phyloP scores from a whole-genome alignment of 2,888 invertebrate genomes.

The Agonum fuliginosum region DNA sequence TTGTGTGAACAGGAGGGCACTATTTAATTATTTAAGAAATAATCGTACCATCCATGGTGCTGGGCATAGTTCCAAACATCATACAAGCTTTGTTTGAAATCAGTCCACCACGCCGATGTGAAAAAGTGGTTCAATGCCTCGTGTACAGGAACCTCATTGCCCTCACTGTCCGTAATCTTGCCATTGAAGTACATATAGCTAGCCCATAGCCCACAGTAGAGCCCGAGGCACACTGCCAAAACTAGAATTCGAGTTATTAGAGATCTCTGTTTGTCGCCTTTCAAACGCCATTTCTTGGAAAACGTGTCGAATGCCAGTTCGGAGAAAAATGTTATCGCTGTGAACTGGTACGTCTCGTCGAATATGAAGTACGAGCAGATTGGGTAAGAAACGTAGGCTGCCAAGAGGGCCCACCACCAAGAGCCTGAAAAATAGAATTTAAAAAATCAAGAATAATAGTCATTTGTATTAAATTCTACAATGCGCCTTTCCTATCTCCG shows the following conservation, averaged over 20 bases:
- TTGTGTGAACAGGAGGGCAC: no score
- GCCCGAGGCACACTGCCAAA: constrained; percentile 77
- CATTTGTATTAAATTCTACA: not conserved
- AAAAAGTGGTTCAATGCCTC: constrained; percentile 93
- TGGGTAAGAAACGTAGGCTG: constrained; percentile 81
- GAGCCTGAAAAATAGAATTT: constrained; percentile 41
- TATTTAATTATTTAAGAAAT: not conserved
- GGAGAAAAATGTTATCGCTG: constrained; percentile 79
- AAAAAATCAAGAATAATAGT: not conserved
- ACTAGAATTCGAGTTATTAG: constrained; percentile 76
- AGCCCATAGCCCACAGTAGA: constrained; percentile 84
- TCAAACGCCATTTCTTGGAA: constrained; percentile 85
- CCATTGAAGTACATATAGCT: constrained; percentile 92
- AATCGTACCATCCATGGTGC: constrained; percentile 86
- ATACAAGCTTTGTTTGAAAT: constrained; percentile 82
- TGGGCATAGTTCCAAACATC: constrained; percentile 87
- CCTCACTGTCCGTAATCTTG: constrained; percentile 85
- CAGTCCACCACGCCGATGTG: constrained; percentile 92
- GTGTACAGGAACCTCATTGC: constrained; percentile 88
- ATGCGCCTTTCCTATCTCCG: no score
- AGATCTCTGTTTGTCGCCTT: constrained; percentile 74
- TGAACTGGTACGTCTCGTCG: constrained; percentile 84
- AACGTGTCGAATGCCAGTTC: constrained; percentile 84
- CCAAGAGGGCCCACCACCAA: constrained; percentile 79
- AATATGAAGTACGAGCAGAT: constrained; percentile 81